phyloP scores from a whole-genome alignment of 2,113 vertebrate species.

The Coptodon bakossiorum region DNA sequence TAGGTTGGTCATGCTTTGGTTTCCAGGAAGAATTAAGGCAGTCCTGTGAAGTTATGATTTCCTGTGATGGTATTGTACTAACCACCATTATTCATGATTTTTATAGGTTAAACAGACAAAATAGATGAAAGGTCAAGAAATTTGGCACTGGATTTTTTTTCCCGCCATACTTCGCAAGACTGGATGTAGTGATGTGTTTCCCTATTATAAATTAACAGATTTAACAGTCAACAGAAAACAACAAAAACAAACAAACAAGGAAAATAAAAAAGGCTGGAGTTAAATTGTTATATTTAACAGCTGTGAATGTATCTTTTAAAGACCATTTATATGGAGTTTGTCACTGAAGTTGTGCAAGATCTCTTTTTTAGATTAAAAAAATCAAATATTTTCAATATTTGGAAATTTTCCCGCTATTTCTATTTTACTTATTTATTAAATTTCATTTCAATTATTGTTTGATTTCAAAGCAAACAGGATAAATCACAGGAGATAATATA shows the following conservation, averaged over 20 bases:
- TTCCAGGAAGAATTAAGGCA: no score
- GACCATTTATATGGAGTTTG: not conserved
- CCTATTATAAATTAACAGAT: not conserved
- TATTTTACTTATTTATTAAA: not conserved
- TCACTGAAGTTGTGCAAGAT: accelerated
- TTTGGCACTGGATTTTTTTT: no score
- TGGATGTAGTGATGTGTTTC: not conserved
- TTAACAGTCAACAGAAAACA: not conserved
- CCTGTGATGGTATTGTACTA: no score
- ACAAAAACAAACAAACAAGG: not conserved
- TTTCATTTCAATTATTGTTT: not conserved
- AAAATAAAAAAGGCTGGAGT: accelerated
- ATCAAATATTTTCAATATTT: not conserved
- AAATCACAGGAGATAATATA: not conserved
- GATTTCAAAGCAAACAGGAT: not conserved
- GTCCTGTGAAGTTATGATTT: no score
- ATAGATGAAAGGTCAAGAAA: no score
- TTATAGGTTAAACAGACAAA: no score
- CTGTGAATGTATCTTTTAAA: not conserved
- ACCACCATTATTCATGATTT: no score
- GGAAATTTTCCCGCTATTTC: not conserved
- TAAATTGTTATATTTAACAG: not conserved
- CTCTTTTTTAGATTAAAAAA: not conserved
- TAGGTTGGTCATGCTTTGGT: no score
- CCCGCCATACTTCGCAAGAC: no score